Conservation (phyloP, 2,888 invertebrate species). For the Salticus scenicus region DNA sequence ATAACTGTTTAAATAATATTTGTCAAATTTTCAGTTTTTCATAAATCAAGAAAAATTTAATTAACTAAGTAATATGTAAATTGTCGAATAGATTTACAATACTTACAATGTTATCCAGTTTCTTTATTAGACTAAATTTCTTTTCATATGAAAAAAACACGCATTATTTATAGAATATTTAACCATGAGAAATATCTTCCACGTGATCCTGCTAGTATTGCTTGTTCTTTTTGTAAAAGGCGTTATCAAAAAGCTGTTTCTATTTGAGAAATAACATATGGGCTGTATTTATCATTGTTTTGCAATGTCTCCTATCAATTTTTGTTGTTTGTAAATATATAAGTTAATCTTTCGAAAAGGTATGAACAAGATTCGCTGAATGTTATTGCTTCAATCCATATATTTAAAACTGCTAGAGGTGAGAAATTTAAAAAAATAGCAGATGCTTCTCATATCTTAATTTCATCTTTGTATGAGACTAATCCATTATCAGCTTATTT, state of each 20-base stretch:
- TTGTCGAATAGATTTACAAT: neutral
- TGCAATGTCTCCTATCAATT: neutral
- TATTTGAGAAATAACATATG: slow-evolving; percentile 36
- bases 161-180: neutral
- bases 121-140: neutral
- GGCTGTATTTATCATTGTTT: neutral
- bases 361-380: no score
- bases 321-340: neutral
- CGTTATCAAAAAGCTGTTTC: neutral
- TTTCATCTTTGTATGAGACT: no score
- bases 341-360: no score
- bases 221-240: neutral
- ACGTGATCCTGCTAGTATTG: slow-evolving; percentile 22
- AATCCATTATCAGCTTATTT: no score
- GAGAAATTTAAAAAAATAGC: no score
- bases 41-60: no score
- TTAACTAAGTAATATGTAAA: no score
- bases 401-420: no score
- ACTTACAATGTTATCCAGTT: neutral
- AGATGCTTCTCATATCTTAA: no score
- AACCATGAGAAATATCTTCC: slow-evolving; percentile 33
- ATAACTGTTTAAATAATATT: no score
- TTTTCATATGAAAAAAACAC: neutral
- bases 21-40: no score
- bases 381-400: no score